Base-by-base conservation (phyloP, 2,888 invertebrate species). In the Conchocele bisecta region DNA sequence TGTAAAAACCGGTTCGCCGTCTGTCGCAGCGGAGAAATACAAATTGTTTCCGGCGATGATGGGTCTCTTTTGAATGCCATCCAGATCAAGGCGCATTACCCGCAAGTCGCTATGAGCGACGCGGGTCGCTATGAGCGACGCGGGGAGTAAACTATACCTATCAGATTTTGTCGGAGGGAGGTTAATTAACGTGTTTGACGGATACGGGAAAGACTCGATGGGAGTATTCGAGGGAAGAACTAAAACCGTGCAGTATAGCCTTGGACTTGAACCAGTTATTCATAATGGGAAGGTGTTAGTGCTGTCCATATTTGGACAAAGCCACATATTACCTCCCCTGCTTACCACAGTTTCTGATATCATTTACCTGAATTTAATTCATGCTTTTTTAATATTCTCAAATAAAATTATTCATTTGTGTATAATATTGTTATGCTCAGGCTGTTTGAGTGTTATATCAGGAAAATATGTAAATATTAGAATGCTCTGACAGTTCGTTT, bases 261-360 rank as follows among this genome's bases (percentile, higher is more conserved):
- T 50, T 69, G 24, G 76, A 76, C 37, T 44, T 76, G 13, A 76
- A 76, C 42, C 72, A 76, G 35, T 46, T 76, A 17, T 76, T 72
- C 33, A 54, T 76, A 3, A 69, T 54, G 76, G 76, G 0, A 58
- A 37, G 20, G 60, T 76, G 33, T 37, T 63, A 2, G 50, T 76
- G 1, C 39, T 76, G 65, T 76, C 76, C 2, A 76, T 73, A 4
- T 76, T 73, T 44, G 76, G 76, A 6, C n/a, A n/a, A n/a, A n/a
- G n/a, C n/a, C n/a, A n/a, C n/a, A n/a, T n/a, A n/a, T n/a, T n/a
- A n/a, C n/a, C n/a, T n/a, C n/a, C n/a, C n/a, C n/a, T n/a, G n/a
- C n/a, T n/a, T n/a, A n/a, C n/a, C n/a, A n/a, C n/a, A n/a, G n/a
- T n/a, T n/a, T n/a, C n/a, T n/a, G n/a, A n/a, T n/a, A n/a, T n/a